phyloP scores from a whole-genome alignment of 2,888 invertebrate species.

The Dryadula phaetusa region DNA sequence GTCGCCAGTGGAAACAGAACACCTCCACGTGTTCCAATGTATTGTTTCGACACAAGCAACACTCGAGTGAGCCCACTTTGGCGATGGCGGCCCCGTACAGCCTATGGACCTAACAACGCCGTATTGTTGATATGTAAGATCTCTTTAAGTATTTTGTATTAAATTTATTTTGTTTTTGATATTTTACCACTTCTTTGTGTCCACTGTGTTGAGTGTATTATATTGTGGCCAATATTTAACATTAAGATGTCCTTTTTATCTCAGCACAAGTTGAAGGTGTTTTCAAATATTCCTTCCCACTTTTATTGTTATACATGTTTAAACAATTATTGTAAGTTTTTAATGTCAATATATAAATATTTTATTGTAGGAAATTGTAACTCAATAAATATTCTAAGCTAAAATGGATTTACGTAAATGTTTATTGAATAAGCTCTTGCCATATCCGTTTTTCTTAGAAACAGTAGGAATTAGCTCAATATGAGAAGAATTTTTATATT shows the following conservation, averaged over 20 bases:
- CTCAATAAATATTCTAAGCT: slow-evolving; percentile 9
- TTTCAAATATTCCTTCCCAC: not conserved
- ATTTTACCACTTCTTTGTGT: not conserved
- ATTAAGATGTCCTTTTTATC: not conserved
- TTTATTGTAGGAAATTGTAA: not conserved
- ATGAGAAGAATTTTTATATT: not conserved
- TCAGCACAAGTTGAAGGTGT: not conserved
- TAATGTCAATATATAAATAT: slow-evolving; percentile 7
- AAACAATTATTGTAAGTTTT: not conserved
- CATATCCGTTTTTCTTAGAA: not conserved
- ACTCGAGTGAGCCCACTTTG: not conserved
- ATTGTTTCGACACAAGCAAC: not conserved
- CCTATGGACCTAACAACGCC: not conserved
- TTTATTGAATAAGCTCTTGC: too few species aligned
- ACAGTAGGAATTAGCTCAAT: too few species aligned
- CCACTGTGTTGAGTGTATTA: not conserved
- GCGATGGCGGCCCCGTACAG: too few species aligned
- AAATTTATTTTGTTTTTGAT: slow-evolving; percentile 10
- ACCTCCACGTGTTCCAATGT: too few species aligned
- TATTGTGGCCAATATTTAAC: not conserved
- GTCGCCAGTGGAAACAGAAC: not conserved
- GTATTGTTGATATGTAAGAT: slow-evolving; percentile 8
- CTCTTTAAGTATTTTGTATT: slow-evolving; percentile 4
- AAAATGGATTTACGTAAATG: not conserved
- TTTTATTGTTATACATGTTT: slow-evolving; percentile 7